These are phyloP conservation scores for Halcyon smyrnensis DNA, from an alignment of 2,797 vertebrate species.

Conservation along the genomic window DNA sequence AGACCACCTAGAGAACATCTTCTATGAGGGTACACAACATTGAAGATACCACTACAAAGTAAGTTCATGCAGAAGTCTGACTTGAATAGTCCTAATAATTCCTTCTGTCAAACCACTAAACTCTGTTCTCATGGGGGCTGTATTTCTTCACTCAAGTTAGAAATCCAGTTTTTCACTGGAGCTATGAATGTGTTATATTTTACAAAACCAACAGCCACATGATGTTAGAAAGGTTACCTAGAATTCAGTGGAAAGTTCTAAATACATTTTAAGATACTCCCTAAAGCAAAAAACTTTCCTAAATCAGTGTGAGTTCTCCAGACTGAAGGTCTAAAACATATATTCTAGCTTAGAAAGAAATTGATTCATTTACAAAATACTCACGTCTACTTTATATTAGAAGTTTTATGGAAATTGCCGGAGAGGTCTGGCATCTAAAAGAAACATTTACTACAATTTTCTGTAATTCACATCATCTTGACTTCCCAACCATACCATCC, in stretches of 20 bases:
- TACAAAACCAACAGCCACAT: neutral
- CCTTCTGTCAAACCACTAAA: neutral
- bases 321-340: neutral
- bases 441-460: neutral
- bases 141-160: neutral
- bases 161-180: neutral
- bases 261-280: neutral
- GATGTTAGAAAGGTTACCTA: neutral
- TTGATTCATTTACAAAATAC: neutral
- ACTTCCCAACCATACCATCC: neutral
- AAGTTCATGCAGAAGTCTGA: neutral
- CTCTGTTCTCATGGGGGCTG: neutral
- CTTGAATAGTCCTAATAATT: neutral
- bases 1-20: neutral
- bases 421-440: neutral
- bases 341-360: neutral
- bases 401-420: neutral
- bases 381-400: neutral
- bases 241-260: neutral
- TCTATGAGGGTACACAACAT: no score
- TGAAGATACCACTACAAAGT: neutral
- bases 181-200: neutral
- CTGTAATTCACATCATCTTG: neutral
- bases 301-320: neutral
- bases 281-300: neutral